These are phyloP conservation scores for Colostygia pectinataria DNA, from an alignment of 2,888 invertebrate genomes.

Conservation along the genomic window DNA sequence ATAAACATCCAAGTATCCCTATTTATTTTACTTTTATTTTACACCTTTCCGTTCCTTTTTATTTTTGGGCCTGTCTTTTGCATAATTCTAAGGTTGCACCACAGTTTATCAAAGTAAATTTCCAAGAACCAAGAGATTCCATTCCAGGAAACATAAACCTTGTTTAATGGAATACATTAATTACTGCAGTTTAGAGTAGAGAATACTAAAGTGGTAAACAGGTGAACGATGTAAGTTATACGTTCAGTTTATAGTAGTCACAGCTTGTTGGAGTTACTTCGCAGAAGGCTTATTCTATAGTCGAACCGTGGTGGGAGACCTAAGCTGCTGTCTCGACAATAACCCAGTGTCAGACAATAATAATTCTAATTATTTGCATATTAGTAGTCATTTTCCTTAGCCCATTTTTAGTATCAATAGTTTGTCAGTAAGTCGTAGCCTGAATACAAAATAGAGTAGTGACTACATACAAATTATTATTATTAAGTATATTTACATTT, in stretches of 20 bases:
- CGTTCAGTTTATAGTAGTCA: slow-evolving; percentile 1
- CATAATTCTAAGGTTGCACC: too few species aligned
- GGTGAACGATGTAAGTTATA: too few species aligned
- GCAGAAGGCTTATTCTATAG: slow-evolving; percentile 49
- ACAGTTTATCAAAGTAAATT: too few species aligned
- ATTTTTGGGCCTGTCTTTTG: slow-evolving; percentile 54
- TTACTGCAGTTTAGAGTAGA: too few species aligned
- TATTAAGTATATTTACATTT: too few species aligned
- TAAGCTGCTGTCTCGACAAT: slow-evolving; percentile 82
- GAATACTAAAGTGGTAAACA: neutral
- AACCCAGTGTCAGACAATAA: slow-evolving; percentile 84
- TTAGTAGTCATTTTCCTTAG: slow-evolving; percentile 57
- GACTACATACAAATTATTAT: neutral
- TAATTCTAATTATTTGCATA: slow-evolving; percentile 73
- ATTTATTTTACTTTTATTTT: slow-evolving; percentile 80
- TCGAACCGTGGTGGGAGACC: slow-evolving; percentile 66
- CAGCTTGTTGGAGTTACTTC: neutral
- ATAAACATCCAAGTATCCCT: slow-evolving; percentile 82
- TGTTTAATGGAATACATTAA: too few species aligned
- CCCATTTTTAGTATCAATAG: slow-evolving; percentile 48
- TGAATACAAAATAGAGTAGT: slow-evolving; percentile 25
- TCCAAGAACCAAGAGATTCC: too few species aligned
- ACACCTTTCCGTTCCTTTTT: slow-evolving; percentile 38
- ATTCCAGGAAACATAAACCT: neutral
- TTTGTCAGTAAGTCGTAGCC: slow-evolving; percentile 35